Evolutionary conservation across 2,797 vertebrate genomes (phyloP).

Genomic region (Cirrhinus molitorella): DNA sequence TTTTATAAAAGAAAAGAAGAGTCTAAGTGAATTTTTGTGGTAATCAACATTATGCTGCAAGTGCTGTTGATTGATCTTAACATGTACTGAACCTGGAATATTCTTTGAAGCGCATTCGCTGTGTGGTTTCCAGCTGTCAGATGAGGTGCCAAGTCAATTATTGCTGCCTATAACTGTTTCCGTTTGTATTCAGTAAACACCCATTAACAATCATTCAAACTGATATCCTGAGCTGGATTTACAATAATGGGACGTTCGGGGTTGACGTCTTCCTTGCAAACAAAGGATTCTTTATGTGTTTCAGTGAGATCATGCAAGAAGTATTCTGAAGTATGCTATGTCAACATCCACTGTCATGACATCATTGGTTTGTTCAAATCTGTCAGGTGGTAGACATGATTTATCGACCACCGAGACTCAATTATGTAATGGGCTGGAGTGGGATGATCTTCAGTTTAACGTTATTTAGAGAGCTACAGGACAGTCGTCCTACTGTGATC

Average conservation of each 20-base stretch:
- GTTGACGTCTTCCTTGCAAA: not conserved
- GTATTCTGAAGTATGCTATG: slow-evolving; percentile 15
- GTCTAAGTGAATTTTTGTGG: not conserved
- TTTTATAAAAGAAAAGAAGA: not conserved
- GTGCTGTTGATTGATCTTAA: not conserved
- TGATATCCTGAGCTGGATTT: slow-evolving; percentile 14
- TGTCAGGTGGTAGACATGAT: slow-evolving; percentile 22
- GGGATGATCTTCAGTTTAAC: slow-evolving; percentile 12
- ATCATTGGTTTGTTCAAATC: slow-evolving; percentile 36
- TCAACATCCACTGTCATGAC: slow-evolving; percentile 46
- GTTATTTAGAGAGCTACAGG: slow-evolving; percentile 4
- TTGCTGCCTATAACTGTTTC: not conserved
- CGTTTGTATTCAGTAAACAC: slow-evolving; percentile 27
- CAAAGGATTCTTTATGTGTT: slow-evolving; percentile 5
- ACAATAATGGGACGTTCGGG: not conserved
- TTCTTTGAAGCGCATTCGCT: not conserved
- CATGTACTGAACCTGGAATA: not conserved
- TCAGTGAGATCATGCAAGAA: slow-evolving; percentile 28
- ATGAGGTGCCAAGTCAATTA: not conserved
- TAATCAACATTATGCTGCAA: not conserved
- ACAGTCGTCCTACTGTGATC: slow-evolving; percentile 1
- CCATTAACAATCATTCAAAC: slow-evolving; percentile 30
- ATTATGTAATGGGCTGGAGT: slow-evolving; percentile 11
- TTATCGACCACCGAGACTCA: not conserved
- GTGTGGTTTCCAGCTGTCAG: not conserved